Percentiles rank a stretch among this genome's conserved stretches.
These are phyloP conservation scores for Eupithecia inturbata DNA, from an alignment of 2,888 invertebrate species.

Conservation along the genomic window DNA sequence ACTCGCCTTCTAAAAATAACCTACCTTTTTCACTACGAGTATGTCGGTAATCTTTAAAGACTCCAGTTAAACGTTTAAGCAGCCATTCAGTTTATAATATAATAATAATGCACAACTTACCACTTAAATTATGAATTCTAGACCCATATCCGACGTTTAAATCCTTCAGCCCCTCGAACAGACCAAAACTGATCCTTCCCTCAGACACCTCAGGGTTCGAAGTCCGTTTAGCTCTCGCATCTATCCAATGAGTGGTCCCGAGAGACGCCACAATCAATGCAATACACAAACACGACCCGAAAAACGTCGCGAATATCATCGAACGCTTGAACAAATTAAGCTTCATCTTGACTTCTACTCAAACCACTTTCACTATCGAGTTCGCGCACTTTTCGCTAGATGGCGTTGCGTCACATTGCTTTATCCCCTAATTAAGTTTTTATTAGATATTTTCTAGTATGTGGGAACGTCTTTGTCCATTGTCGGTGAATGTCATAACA, in stretches of 20 bases:
- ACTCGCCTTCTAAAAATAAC: not conserved
- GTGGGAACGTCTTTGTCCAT: constrained; percentile 62
- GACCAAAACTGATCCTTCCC: constrained; percentile 92
- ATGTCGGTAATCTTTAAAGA: too few species aligned
- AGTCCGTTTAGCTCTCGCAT: constrained; percentile 88
- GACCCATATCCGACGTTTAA: constrained; percentile 91
- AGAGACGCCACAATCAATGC: constrained; percentile 91
- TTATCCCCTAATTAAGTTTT: constrained; percentile 53
- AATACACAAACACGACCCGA: constrained; percentile 90
- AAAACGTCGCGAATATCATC: constrained; percentile 92
- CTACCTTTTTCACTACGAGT: too few species aligned
- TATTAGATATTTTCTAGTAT: constrained; percentile 64
- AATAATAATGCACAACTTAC: constrained; percentile 76
- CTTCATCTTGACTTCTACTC: constrained; percentile 70
- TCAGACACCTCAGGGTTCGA: constrained; percentile 87
- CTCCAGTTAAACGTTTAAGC: not conserved
- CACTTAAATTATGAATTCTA: constrained; percentile 89
- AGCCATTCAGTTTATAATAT: not conserved
- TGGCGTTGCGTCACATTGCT: constrained; percentile 75
- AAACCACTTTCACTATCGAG: constrained; percentile 62
- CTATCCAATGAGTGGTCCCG: constrained; percentile 93
- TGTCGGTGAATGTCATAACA: constrained; percentile 59
- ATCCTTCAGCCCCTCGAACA: constrained; percentile 93
- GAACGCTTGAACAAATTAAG: constrained; percentile 89
- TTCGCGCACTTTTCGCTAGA: constrained; percentile 61